Evolutionary conservation across 2,888 invertebrate species (phyloP), one percentile per base, ranked within the genome.

Genomic region (Cataglyphis altisquamis): DNA sequence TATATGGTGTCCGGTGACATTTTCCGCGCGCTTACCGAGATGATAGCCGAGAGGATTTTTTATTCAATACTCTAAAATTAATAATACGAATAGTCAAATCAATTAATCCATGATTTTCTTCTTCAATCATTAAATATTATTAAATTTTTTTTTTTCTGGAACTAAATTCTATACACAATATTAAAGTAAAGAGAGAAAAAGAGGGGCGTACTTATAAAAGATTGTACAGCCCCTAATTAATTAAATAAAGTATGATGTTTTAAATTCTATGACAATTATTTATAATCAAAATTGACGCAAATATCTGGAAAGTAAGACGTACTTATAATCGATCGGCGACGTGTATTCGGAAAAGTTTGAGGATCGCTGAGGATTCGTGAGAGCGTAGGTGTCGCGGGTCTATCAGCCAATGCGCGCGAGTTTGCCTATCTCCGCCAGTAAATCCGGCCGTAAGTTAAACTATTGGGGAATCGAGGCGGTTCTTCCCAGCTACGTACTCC

Each of bases 401-500:
- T 93, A 93, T 93, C 93, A 93, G 90, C 89, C 91, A 91, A 92
- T 92, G 91, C 91, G 91, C 90, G 87, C 88, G 88, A 89, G 90
- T 87, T 88, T 90, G 91, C 92, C 93, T 93, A 94, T 94, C 94
- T 94, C 91, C 90, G 92, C 91, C 93, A 93, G 94, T 94, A 94
- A 94, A 94, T 94, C 94, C 94, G 93, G 92, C 92, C 94, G 93
- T 94, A 94, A 94, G 94, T 94, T 94, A 94, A 94, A 94, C 94
- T 94, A 94, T 94, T 94, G 94, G 93, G 93, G 93, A 93, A 94
- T 93, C 93, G 92, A 92, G 87, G 90, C 89, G 88, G 89, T 89
- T 91, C 91, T 84, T 52, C 84, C 89, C 88, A 87, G 81, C 86
- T 86, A 84, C 90, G 78, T 84, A 82, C 89, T 77, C 64, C 67